Evolutionary conservation across 1,140 invertebrate genomes (phyloP).

Genomic region (Marisa cornuarietis): DNA sequence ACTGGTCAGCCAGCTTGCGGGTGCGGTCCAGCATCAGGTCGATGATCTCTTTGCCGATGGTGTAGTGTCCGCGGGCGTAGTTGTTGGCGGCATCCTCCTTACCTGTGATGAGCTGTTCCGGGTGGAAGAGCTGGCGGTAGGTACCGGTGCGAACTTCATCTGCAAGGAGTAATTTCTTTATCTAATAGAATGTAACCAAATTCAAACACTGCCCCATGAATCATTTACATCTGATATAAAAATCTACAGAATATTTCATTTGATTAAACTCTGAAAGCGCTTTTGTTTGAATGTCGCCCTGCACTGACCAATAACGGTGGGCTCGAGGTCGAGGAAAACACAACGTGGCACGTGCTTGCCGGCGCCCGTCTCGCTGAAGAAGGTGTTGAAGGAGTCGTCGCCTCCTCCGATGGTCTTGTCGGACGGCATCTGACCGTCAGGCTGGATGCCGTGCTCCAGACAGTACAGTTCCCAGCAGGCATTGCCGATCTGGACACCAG

Average conservation of each 20-base stretch:
- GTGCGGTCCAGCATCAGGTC: constrained; percentile 69
- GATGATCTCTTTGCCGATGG: constrained; percentile 74
- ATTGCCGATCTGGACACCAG: constrained; percentile 80
- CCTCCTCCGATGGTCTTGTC: constrained; percentile 68
- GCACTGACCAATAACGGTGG: constrained; percentile 75
- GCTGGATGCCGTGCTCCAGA: constrained; percentile 88
- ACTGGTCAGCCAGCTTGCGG: too few relatives aligned
- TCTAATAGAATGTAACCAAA: neutral
- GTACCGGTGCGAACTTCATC: constrained; percentile 75
- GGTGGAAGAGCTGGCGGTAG: constrained; percentile 72
- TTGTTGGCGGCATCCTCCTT: constrained; percentile 65
- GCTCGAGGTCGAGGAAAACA: constrained; percentile 83
- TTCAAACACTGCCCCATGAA: too few relatives aligned
- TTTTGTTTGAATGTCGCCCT: neutral
- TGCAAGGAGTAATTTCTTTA: constrained; percentile 3
- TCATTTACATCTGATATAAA: neutral
- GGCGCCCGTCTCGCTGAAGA: constrained; percentile 86
- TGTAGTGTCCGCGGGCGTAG: too few relatives aligned
- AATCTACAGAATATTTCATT: neutral
- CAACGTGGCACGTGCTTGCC: constrained; percentile 81
- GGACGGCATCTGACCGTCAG: constrained; percentile 75
- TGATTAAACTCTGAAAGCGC: too few relatives aligned
- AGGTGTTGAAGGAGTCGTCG: constrained; percentile 88
- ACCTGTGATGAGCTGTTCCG: constrained; percentile 75
- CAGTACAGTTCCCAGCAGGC: constrained; percentile 81